Evolutionary conservation across 2,888 invertebrate species (phyloP).

Genomic region (Thera britannica): DNA sequence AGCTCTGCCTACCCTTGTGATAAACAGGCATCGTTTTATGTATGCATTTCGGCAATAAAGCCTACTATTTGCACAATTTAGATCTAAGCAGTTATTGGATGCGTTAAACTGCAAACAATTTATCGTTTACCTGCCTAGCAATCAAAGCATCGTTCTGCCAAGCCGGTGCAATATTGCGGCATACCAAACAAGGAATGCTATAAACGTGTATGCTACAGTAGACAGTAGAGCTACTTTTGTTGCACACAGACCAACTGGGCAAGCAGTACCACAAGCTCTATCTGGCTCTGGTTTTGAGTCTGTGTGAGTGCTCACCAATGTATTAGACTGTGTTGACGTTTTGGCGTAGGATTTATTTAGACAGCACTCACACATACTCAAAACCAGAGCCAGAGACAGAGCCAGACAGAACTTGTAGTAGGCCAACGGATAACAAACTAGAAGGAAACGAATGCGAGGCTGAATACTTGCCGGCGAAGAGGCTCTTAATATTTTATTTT

Average conservation of each 20-base stretch:
- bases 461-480: not conserved
- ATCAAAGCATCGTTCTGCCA: slow-evolving; percentile 28
- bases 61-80: not conserved
- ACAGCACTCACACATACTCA: too few relatives aligned
- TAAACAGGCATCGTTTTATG: too few relatives aligned
- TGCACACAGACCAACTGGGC: not conserved
- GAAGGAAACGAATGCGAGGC: not conserved
- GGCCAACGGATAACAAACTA: not conserved
- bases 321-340: too few relatives aligned
- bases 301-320: too few relatives aligned
- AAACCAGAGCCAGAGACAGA: too few relatives aligned
- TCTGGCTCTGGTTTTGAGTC: too few relatives aligned
- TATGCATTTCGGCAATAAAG: too few relatives aligned
- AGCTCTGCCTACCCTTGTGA: too few relatives aligned
- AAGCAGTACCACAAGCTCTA: not conserved
- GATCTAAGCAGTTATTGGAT: not conserved
- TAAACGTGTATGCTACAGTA: not conserved
- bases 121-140: slow-evolving; percentile 25
- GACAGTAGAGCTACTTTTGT: not conserved
- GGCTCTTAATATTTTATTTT: not conserved
- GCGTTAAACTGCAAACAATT: not conserved
- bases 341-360: too few relatives aligned
- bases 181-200: slow-evolving; percentile 27
- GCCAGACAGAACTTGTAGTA: too few relatives aligned
- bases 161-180: slow-evolving; percentile 27